Evolutionary conservation across 2,113 vertebrate genomes (phyloP).

Genomic region (Phyllopteryx taeniolatus): DNA sequence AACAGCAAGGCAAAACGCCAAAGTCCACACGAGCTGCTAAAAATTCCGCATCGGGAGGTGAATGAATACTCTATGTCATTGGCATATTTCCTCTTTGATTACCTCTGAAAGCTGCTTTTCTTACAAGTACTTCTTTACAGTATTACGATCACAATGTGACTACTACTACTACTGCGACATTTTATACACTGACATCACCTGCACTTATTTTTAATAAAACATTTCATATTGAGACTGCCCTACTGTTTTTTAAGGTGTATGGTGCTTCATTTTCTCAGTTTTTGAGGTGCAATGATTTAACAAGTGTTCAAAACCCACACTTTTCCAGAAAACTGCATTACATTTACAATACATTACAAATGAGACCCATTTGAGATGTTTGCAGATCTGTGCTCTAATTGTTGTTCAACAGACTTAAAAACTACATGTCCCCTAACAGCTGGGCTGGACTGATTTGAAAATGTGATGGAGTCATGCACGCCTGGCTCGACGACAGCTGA

Average conservation of each 20-base stretch:
- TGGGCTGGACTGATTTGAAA: slow-evolving; percentile 1
- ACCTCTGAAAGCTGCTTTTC: not conserved
- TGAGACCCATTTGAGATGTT: not conserved
- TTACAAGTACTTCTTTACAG: not conserved
- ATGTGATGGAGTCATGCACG: not conserved
- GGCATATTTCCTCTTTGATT: not conserved
- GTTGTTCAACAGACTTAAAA: slow-evolving; percentile 23
- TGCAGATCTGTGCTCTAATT: slow-evolving; percentile 6
- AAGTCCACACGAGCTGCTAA: slow-evolving; percentile 52
- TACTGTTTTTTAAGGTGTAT: not conserved
- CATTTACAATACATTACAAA: too few relatives aligned
- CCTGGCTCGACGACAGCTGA: not conserved
- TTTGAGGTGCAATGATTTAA: slow-evolving; percentile 33
- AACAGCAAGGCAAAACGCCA: slow-evolving; percentile 41
- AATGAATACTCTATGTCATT: slow-evolving; percentile 15
- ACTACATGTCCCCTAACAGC: slow-evolving; percentile 18
- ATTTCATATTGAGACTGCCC: not conserved
- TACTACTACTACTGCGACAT: not conserved
- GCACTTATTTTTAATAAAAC: not conserved
- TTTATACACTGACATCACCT: not conserved
- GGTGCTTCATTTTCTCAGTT: slow-evolving; percentile 9
- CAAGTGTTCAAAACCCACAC: slow-evolving; percentile 11
- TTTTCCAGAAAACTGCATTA: not conserved
- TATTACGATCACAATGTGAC: not conserved
- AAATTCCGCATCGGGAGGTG: slow-evolving; percentile 19